Conservation (phyloP, 1,140 invertebrate species). For the Mamestra configurata region DNA sequence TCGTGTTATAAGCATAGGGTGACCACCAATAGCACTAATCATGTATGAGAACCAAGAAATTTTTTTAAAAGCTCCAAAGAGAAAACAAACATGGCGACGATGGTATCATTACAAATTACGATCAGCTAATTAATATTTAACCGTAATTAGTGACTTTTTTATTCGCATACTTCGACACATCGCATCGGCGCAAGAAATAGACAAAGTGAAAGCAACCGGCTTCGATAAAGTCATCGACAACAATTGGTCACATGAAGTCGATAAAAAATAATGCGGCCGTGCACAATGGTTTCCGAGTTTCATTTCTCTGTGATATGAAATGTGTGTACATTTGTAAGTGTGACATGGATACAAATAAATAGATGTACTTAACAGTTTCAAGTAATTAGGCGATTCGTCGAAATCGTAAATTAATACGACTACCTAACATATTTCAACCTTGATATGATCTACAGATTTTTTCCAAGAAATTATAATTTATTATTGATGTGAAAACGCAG, state of each 20-base stretch:
- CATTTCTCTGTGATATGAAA: slow-evolving; percentile 58
- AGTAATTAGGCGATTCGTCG: background rate
- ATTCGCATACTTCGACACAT: slow-evolving; percentile 34
- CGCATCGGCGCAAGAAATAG: slow-evolving; percentile 41
- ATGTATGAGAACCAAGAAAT: background rate
- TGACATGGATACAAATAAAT: slow-evolving; percentile 15
- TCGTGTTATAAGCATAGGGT: background rate
- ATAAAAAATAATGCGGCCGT: slow-evolving; percentile 64
- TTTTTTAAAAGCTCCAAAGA: background rate
- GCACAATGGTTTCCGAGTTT: slow-evolving; percentile 71
- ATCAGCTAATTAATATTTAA: slow-evolving; percentile 46
- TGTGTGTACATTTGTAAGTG: background rate
- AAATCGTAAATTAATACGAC: background rate
- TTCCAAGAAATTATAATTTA: background rate
- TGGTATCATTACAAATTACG: slow-evolving; percentile 31
- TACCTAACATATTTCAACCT: background rate
- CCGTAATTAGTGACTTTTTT: slow-evolving; percentile 37
- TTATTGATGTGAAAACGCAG: no score
- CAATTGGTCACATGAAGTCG: slow-evolving; percentile 65
- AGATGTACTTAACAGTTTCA: background rate
- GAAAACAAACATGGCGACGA: background rate
- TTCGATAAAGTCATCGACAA: slow-evolving; percentile 65
- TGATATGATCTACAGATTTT: background rate
- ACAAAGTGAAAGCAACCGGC: slow-evolving; percentile 65
- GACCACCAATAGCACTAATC: background rate